These are phyloP conservation scores for Festucalex cinctus DNA, from an alignment of 2,113 vertebrate species.

Conservation along the genomic window DNA sequence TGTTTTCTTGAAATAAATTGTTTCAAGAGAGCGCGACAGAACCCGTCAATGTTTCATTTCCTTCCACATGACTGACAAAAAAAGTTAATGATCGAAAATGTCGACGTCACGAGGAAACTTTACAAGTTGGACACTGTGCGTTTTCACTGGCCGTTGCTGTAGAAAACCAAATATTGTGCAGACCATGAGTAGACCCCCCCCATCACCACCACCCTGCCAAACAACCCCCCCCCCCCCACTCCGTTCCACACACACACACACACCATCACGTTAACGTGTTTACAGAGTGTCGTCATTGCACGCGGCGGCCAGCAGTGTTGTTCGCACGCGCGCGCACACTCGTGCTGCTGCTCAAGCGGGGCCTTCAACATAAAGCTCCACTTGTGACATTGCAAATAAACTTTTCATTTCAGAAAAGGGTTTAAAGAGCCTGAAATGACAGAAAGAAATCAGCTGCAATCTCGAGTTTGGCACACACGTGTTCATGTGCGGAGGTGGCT, in stretches of 20 bases:
- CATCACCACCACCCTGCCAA: not conserved
- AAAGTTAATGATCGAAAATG: not conserved
- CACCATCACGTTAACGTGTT: constrained; percentile 14
- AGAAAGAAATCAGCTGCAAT: not conserved
- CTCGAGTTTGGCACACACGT: no score
- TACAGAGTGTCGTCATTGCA: constrained; percentile 19
- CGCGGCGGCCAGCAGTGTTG: constrained; percentile 13
- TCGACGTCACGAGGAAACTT: not conserved
- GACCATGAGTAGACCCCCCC: not conserved
- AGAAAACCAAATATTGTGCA: constrained; percentile 20
- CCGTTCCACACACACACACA: not conserved
- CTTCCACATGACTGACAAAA: not conserved
- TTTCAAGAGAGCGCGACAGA: no score
- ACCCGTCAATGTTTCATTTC: not conserved
- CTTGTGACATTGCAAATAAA: not conserved
- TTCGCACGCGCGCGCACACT: constrained; percentile 8
- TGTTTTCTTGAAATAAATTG: no score
- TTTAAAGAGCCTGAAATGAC: not conserved
- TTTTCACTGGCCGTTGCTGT: constrained; percentile 13
- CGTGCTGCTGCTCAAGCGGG: not conserved
- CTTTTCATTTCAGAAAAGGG: not conserved
- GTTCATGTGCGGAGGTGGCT: no score
- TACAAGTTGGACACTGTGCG: not conserved
- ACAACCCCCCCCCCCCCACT: not conserved
- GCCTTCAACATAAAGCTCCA: not conserved